Base-by-base conservation (phyloP, 1,140 invertebrate genomes). In the Homalodisca vitripennis region DNA sequence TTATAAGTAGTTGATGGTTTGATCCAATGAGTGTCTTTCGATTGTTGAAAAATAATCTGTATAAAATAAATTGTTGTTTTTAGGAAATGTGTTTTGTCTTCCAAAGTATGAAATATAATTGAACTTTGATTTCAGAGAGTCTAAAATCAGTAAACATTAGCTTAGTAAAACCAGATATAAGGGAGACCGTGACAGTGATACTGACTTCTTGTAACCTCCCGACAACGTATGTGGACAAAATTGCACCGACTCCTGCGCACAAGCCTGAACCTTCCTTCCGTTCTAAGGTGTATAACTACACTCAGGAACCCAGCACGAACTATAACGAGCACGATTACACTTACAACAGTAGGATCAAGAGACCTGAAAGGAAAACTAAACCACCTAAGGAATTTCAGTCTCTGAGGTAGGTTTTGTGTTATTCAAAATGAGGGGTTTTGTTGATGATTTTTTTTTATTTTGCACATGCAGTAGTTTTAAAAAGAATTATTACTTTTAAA, bases 151-250 rank as follows among this genome's bases (percentile, higher is more conserved):
- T 94, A 0, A 87, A 89, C 74, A 89, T 94, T 63, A 79, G 85
- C 68, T 78, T 95, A 63, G 84, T 84, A 67, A 85, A 89, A 64
- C 82, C 79, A 65, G 87, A 92, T 83, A 75, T 93, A 3, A 84
- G 87, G 69, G 84, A 86, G 75, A 88, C 92, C n/a, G 87, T 96
- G 48, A 80, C 88, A 6, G 87, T 86, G 69, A 89, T 96, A 69
- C 81, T 96, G 67, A 88, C 88, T 77, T 85, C 89, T 20, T 95
- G 92, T 80, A 87, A 92, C 78, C 83, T 96, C 47, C 87, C 92
- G 24, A 93, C 93, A 30, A 89, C 89, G 20, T 94, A 92, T 80
- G 81, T 95, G 1, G 90, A 94, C 74, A 90, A 86, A 78, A 86
- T 92, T 10, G 72, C 79, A 53, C 73, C 74, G 22, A 55, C 34